Evolutionary conservation across 2,797 vertebrate genomes (phyloP), one percentile per base, ranked within the genome.

Genomic region (Ctenopoma kingsleyae): DNA sequence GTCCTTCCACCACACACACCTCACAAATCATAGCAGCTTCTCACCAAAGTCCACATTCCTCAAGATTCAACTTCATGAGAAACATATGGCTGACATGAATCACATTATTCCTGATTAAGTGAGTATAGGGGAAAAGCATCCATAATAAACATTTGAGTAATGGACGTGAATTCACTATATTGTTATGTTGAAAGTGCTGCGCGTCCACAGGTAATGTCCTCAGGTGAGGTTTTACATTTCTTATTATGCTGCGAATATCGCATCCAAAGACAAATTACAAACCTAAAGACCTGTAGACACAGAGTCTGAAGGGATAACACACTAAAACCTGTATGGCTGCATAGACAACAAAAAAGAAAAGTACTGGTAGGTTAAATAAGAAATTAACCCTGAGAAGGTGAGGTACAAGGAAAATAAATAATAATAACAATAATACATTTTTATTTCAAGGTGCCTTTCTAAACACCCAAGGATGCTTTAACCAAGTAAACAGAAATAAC

Each of bases 21-120:
- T 92, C 91, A 92, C 91, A 93, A 93, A 93, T 93, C 92, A 93
- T 82, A 76, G 88, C 81, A 81, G 87, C 86, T 91, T 89, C 89
- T 91, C 88, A 92, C 88, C 80, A 89, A 91, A 93, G 78, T 87
- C 84, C 81, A 86, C 92, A 93, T 93, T 92, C 92, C 91, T 91
- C 86, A 90, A 92, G 83, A 91, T 89, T 91, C 84, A 89, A 83
- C 85, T 89, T 92, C 90, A 93, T 93, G 90, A 90, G 88, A 92
- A 93, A 93, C 92, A 93, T 82, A 90, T 93, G 92, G 89, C 85
- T 87, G 84, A 91, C 83, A 22, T 86, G 88, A 91, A 91, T 91
- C 86, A 74, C 87, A 88, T 91, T 90, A 91, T 91, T 91, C 73
- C 77, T 89, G 88, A 93, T 92, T 91, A 85, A 85, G 85, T 90